Conservation (phyloP, 2,113 vertebrate genomes). For the Holacanthus passer region DNA sequence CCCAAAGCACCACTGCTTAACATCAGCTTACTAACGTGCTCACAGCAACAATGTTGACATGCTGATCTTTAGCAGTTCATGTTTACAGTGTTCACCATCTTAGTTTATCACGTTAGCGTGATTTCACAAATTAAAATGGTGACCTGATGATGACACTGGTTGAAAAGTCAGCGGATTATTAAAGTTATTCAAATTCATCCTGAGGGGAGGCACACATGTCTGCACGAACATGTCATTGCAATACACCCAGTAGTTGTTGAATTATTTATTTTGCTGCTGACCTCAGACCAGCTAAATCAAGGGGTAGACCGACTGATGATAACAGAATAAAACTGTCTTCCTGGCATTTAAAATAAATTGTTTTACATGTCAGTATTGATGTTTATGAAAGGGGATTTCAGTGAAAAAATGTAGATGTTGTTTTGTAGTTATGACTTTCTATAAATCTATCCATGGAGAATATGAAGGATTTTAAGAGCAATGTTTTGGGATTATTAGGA, state of each 20-base stretch:
- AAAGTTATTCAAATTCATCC: not conserved
- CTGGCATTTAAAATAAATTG: no score
- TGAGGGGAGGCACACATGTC: not conserved
- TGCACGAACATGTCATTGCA: not conserved
- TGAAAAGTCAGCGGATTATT: not conserved
- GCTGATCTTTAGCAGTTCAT: not conserved
- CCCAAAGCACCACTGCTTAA: not conserved
- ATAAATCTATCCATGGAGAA: not conserved
- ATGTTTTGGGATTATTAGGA: not conserved
- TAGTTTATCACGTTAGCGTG: no score
- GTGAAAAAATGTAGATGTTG: no score
- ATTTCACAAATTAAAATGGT: not conserved
- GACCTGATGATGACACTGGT: not conserved
- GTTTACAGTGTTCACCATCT: no score
- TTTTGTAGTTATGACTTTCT: not conserved
- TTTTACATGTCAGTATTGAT: no score
- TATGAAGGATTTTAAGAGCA: not conserved
- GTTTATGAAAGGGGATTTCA: no score
- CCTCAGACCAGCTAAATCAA: not conserved
- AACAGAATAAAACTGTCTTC: no score
- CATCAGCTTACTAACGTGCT: no score
- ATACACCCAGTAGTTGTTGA: not conserved
- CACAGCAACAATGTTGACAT: not conserved
- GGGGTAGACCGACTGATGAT: no score
- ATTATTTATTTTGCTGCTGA: not conserved